Base-by-base conservation (phyloP, 2,888 invertebrate species). In the Protophormia terraenovae region DNA sequence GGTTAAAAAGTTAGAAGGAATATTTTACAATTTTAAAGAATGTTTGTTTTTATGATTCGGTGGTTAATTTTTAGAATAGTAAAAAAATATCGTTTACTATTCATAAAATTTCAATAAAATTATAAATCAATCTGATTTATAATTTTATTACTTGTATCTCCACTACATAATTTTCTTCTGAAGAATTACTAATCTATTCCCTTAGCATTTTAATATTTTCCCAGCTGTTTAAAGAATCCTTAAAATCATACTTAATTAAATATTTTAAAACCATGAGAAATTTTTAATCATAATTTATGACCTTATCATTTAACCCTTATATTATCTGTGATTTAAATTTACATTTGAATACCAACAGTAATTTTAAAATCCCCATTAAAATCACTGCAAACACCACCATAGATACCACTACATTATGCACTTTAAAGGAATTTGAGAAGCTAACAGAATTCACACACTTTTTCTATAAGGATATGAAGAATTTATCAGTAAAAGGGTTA, bases 1-100 rank as follows among this genome's bases (percentile, higher is more conserved):
- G 73, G 66, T 67, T 67, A 66, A 62, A 55, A 55, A 66, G 38
- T 67, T 55, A n/a, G 3, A n/a, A n/a, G n/a, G 8, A 1, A 72
- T n/a, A 41, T 41, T n/a, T n/a, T n/a, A n/a, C n/a, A n/a, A n/a
- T n/a, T n/a, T n/a, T n/a, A n/a, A n/a, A n/a, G n/a, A n/a, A n/a
- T n/a, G n/a, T n/a, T n/a, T n/a, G n/a, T n/a, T n/a, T n/a, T n/a
- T n/a, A n/a, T n/a, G n/a, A n/a, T n/a, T n/a, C n/a, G n/a, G n/a
- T n/a, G n/a, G n/a, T n/a, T n/a, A n/a, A n/a, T n/a, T n/a, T n/a
- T n/a, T n/a, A n/a, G n/a, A n/a, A n/a, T n/a, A n/a, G n/a, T n/a
- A n/a, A n/a, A n/a, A n/a, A n/a, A n/a, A n/a, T n/a, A n/a, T n/a
- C n/a, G n/a, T n/a, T n/a, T n/a, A n/a, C n/a, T n/a, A n/a, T n/a